These are phyloP conservation scores for Rhodeus uyekii DNA, from an alignment of 2,797 vertebrate species.

Conservation along the genomic window DNA sequence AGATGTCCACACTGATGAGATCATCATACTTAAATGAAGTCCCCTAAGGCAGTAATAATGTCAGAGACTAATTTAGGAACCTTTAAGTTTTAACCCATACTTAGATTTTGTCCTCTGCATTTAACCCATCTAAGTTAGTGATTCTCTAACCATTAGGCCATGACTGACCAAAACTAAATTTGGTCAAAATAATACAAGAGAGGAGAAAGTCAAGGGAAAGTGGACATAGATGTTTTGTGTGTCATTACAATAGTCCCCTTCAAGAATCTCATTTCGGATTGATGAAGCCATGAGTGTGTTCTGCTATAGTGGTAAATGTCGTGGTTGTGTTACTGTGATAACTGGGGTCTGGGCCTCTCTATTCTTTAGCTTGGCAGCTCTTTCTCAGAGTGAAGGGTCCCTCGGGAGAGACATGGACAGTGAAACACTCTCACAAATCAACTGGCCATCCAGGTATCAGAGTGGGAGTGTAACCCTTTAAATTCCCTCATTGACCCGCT, in stretches of 20 bases:
- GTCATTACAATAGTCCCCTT: not conserved
- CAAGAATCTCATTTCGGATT: not conserved
- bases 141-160: too few species aligned
- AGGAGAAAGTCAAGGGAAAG: not conserved
- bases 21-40: not conserved
- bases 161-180: not conserved
- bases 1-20: constrained; percentile 2
- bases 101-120: too few species aligned
- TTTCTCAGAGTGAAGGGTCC: constrained; percentile 87
- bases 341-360: constrained; percentile 46
- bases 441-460: constrained; percentile 89
- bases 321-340: constrained; percentile 56
- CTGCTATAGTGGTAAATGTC: constrained; percentile 19
- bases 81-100: too few species aligned
- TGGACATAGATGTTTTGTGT: not conserved
- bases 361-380: constrained; percentile 70
- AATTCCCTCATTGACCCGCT: constrained; percentile 31
- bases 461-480: constrained; percentile 53
- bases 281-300: not conserved
- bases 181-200: not conserved
- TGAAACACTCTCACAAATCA: constrained; percentile 84
- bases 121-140: too few species aligned
- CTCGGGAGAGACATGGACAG: constrained; percentile 88
- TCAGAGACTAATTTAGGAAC: not conserved
- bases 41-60: not conserved